Evolutionary conservation across 2,888 invertebrate genomes (phyloP), one percentile per base, ranked within the genome.

Genomic region (Trachelus troglodyta): DNA sequence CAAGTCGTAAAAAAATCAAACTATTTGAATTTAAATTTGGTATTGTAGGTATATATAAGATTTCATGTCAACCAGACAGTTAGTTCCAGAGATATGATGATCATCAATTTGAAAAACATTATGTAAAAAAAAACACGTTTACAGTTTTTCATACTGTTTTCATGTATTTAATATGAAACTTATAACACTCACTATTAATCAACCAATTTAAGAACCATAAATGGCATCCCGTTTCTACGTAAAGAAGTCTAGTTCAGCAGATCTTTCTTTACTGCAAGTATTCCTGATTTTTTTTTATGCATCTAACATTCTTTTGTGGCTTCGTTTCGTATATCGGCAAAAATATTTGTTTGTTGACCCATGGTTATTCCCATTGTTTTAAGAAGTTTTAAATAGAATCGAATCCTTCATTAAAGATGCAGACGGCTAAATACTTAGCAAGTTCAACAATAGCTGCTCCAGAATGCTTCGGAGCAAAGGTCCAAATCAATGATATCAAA

Each of bases 401-500:
- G 12, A 73, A 31, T n/a, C 31, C 73, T 56, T 35, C 31, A 73
- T 37, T 35, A 30, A 35, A 34, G 30, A 35, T 73, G 11, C 40
- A 30, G 71, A 69, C 11, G 11, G 30, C 30, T 33, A 69, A 69
- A 69, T 69, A 15, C 23, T 30, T 76, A 12, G 73, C 76, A 37
- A 76, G 34, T 71, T 76, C 76, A 33, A 73, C 33, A 12, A 37
- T 33, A 23, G n/a, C 15, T n/a, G 69, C 2, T 6, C 56, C 76
- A 73, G 73, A 34, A 56, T 76, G 34, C 73, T 73, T 76, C 11
- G 76, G 56, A 37, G 76, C 56, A 35, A 76, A 76, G 40, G 73
- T 73, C 76, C 56, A 76, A 12, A 76, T 76, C 15, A 69, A 69
- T 23, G 33, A 34, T 30, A 69, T 76, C 12, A 76, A n/a, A 4